phyloP scores from a whole-genome alignment of 2,797 vertebrate genomes.

The Erithacus rubecula region DNA sequence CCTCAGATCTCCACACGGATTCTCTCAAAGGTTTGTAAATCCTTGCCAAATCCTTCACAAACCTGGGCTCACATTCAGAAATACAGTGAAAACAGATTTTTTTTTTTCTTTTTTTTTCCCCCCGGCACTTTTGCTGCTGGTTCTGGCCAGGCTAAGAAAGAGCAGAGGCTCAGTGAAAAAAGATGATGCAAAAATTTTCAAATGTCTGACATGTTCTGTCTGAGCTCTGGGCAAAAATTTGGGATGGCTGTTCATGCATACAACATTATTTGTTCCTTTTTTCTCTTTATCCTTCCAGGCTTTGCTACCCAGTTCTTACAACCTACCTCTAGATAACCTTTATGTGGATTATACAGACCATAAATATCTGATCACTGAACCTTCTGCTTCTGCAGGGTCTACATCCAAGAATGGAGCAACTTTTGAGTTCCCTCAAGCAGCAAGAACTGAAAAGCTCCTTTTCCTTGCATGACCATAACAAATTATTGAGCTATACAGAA shows the following conservation, averaged over 20 bases:
- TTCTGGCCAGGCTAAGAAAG: conserved; percentile 48
- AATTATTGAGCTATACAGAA: conserved; percentile 27
- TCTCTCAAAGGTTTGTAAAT: conserved; percentile 63
- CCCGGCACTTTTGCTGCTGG: conserved; percentile 10
- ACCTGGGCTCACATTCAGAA: conserved; percentile 66
- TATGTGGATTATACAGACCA: background rate
- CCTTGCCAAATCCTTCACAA: conserved; percentile 63
- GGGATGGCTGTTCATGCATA: background rate
- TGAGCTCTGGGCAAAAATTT: background rate
- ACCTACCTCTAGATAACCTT: background rate
- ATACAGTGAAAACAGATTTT: conserved; percentile 58
- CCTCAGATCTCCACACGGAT: conserved; percentile 60
- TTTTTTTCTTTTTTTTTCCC: background rate
- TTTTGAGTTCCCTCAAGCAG: background rate
- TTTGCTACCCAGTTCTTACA: background rate
- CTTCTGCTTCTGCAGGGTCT: background rate
- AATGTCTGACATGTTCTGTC: conserved; percentile 16
- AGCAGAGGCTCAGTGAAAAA: conserved; percentile 7
- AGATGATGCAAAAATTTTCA: conserved; percentile 47
- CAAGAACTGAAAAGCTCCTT: background rate
- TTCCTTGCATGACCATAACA: conserved; percentile 4
- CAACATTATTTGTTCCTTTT: background rate
- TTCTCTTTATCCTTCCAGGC: background rate
- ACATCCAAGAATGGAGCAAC: background rate
- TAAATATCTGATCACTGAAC: background rate